A percentile compares a stretch with the other conserved stretches of the same genome.
These are phyloP conservation scores for Proisotoma minuta DNA, from an alignment of 2,888 invertebrate genomes.

Conservation along the genomic window DNA sequence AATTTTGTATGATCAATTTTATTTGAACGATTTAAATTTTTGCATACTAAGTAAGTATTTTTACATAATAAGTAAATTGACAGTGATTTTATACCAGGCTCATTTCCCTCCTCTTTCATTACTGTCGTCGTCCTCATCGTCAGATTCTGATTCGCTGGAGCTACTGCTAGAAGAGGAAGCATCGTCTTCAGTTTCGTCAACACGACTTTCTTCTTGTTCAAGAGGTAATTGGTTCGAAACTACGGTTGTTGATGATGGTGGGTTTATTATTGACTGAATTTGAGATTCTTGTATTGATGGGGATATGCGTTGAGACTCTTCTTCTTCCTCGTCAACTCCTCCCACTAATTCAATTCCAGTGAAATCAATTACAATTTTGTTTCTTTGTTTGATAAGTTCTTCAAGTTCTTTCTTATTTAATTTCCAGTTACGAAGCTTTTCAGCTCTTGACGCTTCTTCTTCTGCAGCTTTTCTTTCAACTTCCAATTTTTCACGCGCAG, in stretches of 20 bases:
- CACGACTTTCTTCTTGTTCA: not conserved
- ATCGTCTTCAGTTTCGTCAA: not conserved
- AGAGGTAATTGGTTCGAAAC: no score
- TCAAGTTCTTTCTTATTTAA: not conserved
- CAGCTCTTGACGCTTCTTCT: not conserved
- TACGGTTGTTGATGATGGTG: no score
- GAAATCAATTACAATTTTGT: not conserved
- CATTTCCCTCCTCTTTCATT: no score
- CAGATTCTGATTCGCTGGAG: not conserved
- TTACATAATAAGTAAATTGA: no score
- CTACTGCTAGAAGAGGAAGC: not conserved
- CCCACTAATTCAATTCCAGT: not conserved
- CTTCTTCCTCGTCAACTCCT: not conserved
- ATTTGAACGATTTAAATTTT: no score
- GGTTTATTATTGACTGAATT: no score
- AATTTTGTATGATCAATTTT: not conserved
- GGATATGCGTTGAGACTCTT: no score
- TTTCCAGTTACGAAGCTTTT: not conserved
- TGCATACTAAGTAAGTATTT: no score
- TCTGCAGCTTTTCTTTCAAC: not conserved
- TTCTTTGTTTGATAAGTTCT: not conserved
- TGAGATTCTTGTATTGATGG: no score
- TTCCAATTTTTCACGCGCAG: constrained; percentile 3
- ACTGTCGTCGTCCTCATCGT: not conserved
- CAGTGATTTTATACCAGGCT: no score